Percentiles rank a stretch among this genome's conserved stretches.
Evolutionary conservation across 1,140 invertebrate species (phyloP).

Genomic region (Drosophila ogumai): DNA sequence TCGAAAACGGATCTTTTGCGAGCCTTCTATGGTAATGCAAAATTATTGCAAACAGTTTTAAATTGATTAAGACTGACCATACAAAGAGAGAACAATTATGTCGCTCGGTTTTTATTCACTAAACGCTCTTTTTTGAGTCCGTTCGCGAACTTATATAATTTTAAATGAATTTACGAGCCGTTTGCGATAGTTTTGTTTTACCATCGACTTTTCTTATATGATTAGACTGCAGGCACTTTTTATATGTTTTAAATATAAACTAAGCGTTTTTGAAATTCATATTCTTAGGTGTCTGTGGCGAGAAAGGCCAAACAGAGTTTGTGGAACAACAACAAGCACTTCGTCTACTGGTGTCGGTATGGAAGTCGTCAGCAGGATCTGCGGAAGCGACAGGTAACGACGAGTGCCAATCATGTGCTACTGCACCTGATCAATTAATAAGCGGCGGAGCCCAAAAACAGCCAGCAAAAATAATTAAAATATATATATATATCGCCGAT

Average conservation of each 20-base stretch:
- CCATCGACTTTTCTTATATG: background rate
- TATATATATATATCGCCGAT: background rate
- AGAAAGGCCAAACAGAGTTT: constrained; percentile 82
- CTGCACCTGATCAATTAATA: constrained; percentile 80
- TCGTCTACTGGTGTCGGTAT: constrained; percentile 89
- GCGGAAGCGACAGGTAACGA: constrained; percentile 88
- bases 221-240: background rate
- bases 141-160: background rate
- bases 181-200: background rate
- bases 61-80: too few species aligned
- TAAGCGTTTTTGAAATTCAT: background rate
- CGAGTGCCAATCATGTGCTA: constrained; percentile 77
- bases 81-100: too few species aligned
- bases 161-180: background rate
- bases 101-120: too few species aligned
- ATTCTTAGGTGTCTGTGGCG: constrained; percentile 73
- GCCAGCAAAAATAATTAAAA: background rate
- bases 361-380: constrained; percentile 88
- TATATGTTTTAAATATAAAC: background rate
- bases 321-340: constrained; percentile 89
- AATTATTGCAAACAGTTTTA: too few species aligned
- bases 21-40: too few species aligned
- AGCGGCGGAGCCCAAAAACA: constrained; percentile 20
- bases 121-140: too few species aligned
- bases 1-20: too few species aligned